Conservation (phyloP, 2,888 invertebrate genomes). For the Deilephila elpenor region DNA sequence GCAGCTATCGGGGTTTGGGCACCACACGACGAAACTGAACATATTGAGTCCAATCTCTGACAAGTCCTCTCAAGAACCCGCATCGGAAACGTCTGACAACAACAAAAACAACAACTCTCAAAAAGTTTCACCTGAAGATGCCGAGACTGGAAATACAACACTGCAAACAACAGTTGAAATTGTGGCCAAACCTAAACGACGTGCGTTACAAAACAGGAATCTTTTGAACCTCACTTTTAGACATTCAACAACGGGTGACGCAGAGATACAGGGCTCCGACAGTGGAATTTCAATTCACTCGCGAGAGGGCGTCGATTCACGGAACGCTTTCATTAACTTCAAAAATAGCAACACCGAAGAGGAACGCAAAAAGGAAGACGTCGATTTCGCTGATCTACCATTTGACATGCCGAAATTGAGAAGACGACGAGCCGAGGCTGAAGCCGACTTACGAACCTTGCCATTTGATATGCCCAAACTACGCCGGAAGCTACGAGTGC, state of each 20-base stretch:
- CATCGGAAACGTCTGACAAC: constrained; percentile 92
- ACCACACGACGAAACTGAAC: constrained; percentile 91
- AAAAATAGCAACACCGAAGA: constrained; percentile 84
- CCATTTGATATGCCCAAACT: constrained; percentile 97
- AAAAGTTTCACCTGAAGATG: constrained; percentile 90
- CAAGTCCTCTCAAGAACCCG: constrained; percentile 94
- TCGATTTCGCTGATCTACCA: constrained; percentile 91
- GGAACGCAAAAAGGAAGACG: constrained; percentile 82
- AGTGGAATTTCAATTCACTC: constrained; percentile 95
- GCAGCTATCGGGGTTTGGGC: constrained; percentile 88
- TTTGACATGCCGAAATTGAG: constrained; percentile 96
- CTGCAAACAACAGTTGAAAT: constrained; percentile 80
- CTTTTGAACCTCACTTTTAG: constrained; percentile 87
- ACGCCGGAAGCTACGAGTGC: constrained; percentile 88
- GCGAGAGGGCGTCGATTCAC: constrained; percentile 90
- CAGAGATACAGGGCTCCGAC: constrained; percentile 93
- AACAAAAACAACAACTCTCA: constrained; percentile 91
- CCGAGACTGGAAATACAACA: constrained; percentile 71
- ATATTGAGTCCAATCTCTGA: constrained; percentile 95
- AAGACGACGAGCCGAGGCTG: constrained; percentile 89
- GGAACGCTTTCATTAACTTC: constrained; percentile 86
- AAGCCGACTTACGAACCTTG: constrained; percentile 91
- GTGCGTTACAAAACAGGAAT: constrained; percentile 91
- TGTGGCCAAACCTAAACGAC: constrained; percentile 85
- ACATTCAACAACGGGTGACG: constrained; percentile 86